Evolutionary conservation across 2,797 vertebrate genomes (phyloP).

Genomic region (Scolopax rusticola): DNA sequence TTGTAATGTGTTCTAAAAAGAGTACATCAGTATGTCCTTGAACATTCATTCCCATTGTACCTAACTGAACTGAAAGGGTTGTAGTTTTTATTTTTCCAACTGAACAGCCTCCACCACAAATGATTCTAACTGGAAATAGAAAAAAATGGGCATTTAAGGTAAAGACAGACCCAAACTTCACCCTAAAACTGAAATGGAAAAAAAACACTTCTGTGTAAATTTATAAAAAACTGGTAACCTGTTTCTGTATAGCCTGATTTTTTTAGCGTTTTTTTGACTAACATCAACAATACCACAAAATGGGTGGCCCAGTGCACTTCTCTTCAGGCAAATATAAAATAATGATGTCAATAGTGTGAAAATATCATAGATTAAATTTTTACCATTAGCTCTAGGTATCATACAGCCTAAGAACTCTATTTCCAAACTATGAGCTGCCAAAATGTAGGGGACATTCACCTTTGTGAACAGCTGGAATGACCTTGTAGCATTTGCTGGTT

Average conservation of each 20-base stretch:
- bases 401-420: background rate
- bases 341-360: background rate
- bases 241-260: background rate
- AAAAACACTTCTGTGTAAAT: rapidly evolving
- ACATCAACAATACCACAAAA: background rate
- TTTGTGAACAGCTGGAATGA: background rate
- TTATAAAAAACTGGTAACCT: background rate
- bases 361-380: background rate
- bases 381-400: background rate
- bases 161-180: background rate
- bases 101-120: background rate
- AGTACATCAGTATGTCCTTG: background rate
- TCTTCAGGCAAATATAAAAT: background rate
- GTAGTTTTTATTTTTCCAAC: background rate
- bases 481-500: background rate
- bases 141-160: background rate
- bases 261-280: background rate
- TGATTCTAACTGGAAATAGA: background rate
- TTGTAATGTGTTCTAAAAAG: background rate
- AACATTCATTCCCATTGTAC: background rate
- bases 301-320: background rate
- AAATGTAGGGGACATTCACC: background rate
- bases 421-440: background rate
- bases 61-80: background rate
- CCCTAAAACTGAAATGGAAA: background rate